A percentile compares a stretch with the other conserved stretches of the same genome.
Evolutionary conservation across 92 coral and sea anemone species (phyloP).

Genomic region (Parazoanthus darwini): DNA sequence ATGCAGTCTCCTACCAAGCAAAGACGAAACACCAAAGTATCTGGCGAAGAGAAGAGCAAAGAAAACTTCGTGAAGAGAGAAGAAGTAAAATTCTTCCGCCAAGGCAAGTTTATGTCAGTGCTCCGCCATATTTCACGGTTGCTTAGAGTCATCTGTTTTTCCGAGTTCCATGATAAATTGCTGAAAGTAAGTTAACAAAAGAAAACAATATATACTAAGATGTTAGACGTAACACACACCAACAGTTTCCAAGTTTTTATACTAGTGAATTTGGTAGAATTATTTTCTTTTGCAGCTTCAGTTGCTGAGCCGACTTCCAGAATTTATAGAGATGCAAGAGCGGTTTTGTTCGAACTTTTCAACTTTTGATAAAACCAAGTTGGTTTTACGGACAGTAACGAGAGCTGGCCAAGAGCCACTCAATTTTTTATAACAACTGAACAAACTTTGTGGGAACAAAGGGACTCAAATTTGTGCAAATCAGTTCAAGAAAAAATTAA

Average conservation of each 20-base stretch:
- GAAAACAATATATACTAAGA: background rate
- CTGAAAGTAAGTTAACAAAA: background rate
- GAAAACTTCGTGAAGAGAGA: constrained; percentile 58
- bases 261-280: too few relatives aligned
- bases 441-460: background rate
- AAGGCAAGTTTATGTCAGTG: constrained; percentile 58
- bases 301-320: background rate
- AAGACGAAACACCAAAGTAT: constrained; percentile 50
- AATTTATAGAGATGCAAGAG: background rate
- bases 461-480: background rate
- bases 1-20: constrained; percentile 79
- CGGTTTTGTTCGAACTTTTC: background rate
- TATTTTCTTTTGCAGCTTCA: background rate
- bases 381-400: too few relatives aligned
- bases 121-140: background rate
- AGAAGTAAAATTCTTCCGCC: constrained; percentile 77
- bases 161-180: background rate
- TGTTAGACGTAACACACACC: background rate
- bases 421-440: background rate
- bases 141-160: background rate
- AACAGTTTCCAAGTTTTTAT: background rate
- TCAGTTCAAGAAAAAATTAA: background rate
- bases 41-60: constrained; percentile 56
- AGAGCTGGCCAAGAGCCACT: background rate
- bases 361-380: background rate